Conservation (phyloP, 2,113 vertebrate species). For the Archilochus colubris region DNA sequence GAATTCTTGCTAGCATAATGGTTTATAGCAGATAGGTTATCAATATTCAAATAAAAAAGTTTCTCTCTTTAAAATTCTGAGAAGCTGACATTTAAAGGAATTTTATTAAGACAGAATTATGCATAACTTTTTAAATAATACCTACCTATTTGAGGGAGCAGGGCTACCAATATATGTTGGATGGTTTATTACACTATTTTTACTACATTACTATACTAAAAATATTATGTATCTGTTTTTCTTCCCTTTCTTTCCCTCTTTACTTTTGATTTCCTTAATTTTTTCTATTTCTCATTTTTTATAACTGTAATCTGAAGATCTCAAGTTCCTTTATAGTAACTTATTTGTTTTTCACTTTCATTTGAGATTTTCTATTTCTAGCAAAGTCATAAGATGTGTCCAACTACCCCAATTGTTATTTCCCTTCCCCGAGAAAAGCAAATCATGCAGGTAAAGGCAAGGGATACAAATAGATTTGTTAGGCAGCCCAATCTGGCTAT, state of each 20-base stretch:
- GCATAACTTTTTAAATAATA: neutral
- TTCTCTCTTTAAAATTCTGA: neutral
- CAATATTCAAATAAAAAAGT: neutral
- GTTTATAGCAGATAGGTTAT: neutral
- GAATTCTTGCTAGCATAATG: neutral
- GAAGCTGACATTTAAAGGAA: neutral
- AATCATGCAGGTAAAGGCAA: neutral
- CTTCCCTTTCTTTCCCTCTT: neutral
- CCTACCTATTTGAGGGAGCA: neutral
- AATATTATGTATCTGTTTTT: neutral
- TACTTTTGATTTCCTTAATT: neutral
- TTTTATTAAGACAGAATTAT: neutral
- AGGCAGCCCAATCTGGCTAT: neutral
- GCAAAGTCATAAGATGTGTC: neutral
- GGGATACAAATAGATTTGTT: neutral
- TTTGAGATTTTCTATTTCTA: neutral
- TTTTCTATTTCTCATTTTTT: neutral
- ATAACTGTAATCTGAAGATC: neutral
- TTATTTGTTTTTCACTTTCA: neutral
- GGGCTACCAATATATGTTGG: neutral
- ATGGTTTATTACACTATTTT: neutral
- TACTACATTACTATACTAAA: neutral
- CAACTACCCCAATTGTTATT: neutral
- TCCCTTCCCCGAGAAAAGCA: neutral
- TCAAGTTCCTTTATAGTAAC: neutral